These are phyloP conservation scores for Aleiodes leptofemur DNA, from an alignment of 2,888 invertebrate genomes.

Conservation along the genomic window DNA sequence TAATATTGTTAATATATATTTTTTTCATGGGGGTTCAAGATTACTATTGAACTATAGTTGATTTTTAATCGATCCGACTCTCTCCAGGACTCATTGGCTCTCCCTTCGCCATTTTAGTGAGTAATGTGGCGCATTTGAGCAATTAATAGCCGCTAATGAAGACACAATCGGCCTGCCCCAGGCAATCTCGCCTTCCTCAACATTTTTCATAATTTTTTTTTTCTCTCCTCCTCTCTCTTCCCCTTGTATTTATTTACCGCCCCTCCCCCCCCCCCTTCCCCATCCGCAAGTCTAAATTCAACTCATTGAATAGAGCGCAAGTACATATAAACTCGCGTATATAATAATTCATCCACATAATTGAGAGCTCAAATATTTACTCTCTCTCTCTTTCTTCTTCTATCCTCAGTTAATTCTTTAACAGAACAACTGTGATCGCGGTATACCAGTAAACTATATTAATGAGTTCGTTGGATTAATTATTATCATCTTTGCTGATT, in stretches of 20 bases:
- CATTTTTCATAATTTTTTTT: slow-evolving; percentile 39
- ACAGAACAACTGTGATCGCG: slow-evolving; percentile 57
- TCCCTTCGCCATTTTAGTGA: slow-evolving; percentile 47
- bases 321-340: slow-evolving; percentile 42
- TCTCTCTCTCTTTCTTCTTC: slow-evolving; percentile 54
- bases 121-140: slow-evolving; percentile 69
- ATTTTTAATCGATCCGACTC: slow-evolving; percentile 6
- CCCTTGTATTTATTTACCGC: slow-evolving; percentile 4
- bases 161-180: slow-evolving; percentile 67
- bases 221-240: slow-evolving; percentile 8
- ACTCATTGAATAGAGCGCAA: slow-evolving; percentile 32
- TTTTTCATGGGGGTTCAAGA: not conserved
- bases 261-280: slow-evolving; percentile 1
- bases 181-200: slow-evolving; percentile 54
- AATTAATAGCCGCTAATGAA: slow-evolving; percentile 73
- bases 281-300: not conserved
- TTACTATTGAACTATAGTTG: not conserved
- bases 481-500: slow-evolving; percentile 71
- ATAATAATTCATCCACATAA: slow-evolving; percentile 70
- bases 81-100: not conserved
- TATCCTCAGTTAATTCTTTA: slow-evolving; percentile 40
- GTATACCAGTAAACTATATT: slow-evolving; percentile 64
- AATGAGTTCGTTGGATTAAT: slow-evolving; percentile 71
- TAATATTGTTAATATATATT: too few species aligned
- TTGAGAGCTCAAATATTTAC: slow-evolving; percentile 73